A percentile compares a stretch with the other conserved stretches of the same genome.
Evolutionary conservation across 2,888 invertebrate species (phyloP).

Genomic region (Palloptera scutellata): DNA sequence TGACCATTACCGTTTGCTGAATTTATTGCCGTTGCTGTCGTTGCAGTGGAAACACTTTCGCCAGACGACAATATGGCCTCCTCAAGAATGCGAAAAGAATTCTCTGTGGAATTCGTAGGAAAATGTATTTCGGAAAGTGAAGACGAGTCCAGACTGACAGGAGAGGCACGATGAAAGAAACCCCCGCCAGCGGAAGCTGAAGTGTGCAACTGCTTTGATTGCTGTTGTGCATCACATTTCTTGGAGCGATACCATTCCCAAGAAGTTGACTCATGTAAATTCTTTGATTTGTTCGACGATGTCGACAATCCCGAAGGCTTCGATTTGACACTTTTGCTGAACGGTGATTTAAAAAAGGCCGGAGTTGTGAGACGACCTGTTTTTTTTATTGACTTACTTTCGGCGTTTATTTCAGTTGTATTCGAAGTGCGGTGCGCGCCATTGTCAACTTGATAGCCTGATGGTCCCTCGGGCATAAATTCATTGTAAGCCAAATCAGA

Average conservation of each 20-base stretch:
- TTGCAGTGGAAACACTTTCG: constrained; percentile 39
- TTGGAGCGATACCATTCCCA: constrained; percentile 64
- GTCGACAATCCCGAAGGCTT: constrained; percentile 38
- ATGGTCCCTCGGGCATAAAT: constrained; percentile 63
- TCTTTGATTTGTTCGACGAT: constrained; percentile 39
- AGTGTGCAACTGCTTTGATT: constrained; percentile 17
- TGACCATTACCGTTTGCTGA: constrained; percentile 27
- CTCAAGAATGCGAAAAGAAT: constrained; percentile 59
- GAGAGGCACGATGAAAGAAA: constrained; percentile 32
- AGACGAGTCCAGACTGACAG: constrained; percentile 45
- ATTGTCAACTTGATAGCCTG: constrained; percentile 55
- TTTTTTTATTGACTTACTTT: constrained; percentile 37
- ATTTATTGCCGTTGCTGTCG: constrained; percentile 33
- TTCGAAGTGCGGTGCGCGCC: constrained; percentile 42
- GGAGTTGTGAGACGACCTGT: constrained; percentile 69
- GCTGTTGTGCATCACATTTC: constrained; percentile 44
- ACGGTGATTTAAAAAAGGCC: constrained; percentile 68
- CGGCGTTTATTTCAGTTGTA: constrained; percentile 37
- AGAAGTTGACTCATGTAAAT: constrained; percentile 61
- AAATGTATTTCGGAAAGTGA: constrained; percentile 59
- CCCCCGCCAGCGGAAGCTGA: constrained; percentile 31
- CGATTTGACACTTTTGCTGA: constrained; percentile 65
- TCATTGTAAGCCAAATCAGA: constrained; percentile 63
- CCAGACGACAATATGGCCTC: constrained; percentile 55
- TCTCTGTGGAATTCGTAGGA: constrained; percentile 55